A percentile compares a stretch with the other conserved stretches of the same genome.
Conservation (phyloP, 2,797 vertebrate species). For the Eulemur coronatus region DNA sequence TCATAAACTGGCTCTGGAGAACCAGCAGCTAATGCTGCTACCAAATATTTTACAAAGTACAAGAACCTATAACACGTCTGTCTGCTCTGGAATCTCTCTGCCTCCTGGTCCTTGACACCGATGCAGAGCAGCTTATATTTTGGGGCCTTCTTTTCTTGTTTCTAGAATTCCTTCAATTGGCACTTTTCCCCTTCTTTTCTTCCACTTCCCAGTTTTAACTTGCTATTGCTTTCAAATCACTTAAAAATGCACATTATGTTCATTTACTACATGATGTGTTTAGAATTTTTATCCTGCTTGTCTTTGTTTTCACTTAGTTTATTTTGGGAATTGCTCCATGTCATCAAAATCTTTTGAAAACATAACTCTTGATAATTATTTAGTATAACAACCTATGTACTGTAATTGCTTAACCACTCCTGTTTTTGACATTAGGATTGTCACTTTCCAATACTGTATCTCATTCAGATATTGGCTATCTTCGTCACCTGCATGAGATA, state of each 20-base stretch:
- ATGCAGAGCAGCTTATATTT: background rate
- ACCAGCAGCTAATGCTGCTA: background rate
- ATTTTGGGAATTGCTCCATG: background rate
- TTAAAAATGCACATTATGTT: background rate
- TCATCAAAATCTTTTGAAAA: constrained; percentile 20
- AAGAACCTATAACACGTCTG: background rate
- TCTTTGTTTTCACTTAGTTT: background rate
- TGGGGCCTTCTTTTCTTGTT: background rate
- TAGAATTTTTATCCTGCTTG: background rate
- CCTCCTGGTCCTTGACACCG: background rate
- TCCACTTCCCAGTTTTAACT: background rate
- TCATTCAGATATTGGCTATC: background rate
- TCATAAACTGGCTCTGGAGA: background rate
- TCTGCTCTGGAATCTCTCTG: background rate
- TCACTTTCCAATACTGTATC: background rate
- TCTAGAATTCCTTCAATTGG: background rate
- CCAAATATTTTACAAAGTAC: background rate
- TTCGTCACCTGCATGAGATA: background rate
- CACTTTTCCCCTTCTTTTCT: background rate
- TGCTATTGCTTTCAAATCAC: background rate
- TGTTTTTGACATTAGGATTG: background rate
- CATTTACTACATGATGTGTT: background rate
- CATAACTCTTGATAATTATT: background rate
- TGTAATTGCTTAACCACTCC: background rate
- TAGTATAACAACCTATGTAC: background rate